A percentile compares a stretch with the other conserved stretches of the same genome.
phyloP scores from a whole-genome alignment of 35 echinoderm and acorn worm genomes.

The Apostichopus parvimensis region DNA sequence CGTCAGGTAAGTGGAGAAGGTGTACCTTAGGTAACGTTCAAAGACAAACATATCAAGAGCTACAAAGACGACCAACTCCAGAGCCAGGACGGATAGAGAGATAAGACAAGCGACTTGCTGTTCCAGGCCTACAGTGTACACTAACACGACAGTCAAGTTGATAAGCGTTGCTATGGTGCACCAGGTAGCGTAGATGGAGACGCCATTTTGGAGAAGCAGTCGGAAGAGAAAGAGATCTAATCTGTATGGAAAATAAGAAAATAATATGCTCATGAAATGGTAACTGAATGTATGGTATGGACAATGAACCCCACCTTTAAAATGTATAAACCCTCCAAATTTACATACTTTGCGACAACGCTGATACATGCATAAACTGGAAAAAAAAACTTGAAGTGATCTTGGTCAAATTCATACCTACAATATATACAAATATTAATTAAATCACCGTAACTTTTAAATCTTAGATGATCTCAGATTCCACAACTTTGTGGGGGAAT shows the following conservation, averaged over 20 bases:
- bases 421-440: too few relatives aligned
- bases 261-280: neutral
- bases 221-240: conserved; percentile 62
- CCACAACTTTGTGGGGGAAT: too few relatives aligned
- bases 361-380: too few relatives aligned
- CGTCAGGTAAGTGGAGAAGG: conserved; percentile 70
- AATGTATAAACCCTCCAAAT: too few relatives aligned
- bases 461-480: too few relatives aligned
- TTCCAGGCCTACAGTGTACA: conserved; percentile 51
- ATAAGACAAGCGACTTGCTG: conserved; percentile 60
- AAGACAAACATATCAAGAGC: conserved; percentile 68
- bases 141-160: conserved; percentile 70
- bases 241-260: conserved; percentile 36
- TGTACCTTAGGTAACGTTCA: conserved; percentile 83
- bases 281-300: neutral
- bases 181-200: conserved; percentile 84
- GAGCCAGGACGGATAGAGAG: conserved; percentile 56
- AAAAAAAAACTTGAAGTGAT: too few relatives aligned
- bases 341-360: too few relatives aligned
- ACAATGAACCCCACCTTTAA: too few relatives aligned
- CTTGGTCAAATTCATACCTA: too few relatives aligned
- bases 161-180: conserved; percentile 80
- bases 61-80: conserved; percentile 69
- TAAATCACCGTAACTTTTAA: too few relatives aligned
- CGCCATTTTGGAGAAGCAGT: conserved; percentile 80